Evolutionary conservation across 2,797 vertebrate species (phyloP), one percentile per base, ranked within the genome.

Genomic region (Cossypha dichroa): DNA sequence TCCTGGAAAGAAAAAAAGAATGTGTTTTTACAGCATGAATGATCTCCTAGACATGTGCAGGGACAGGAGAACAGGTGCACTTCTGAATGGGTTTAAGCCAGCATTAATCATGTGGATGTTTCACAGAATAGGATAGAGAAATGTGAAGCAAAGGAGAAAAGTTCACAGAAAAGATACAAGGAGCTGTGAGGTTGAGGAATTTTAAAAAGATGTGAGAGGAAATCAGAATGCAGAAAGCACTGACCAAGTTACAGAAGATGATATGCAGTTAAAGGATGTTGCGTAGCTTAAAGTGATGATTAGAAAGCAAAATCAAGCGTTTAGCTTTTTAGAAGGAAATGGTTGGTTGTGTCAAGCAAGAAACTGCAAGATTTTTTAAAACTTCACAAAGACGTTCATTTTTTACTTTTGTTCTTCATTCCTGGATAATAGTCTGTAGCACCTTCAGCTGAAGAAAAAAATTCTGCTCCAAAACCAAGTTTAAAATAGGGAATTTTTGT

Each of bases 81-180:
- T 90, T 90, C 63, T 88, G 88, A 91, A 90, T 83, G 79, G 76
- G n/a, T 88, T 79, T 79, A 66, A 85, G 28, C 36, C 72, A 85
- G 41, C 82, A 77, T 96, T 93, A 94, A 95, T 90, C 80, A 92
- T 83, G 55, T 80, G 79, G 88, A 46, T 76, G 73, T 80, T 94
- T 74, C 79, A 88, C 60, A 90, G 83, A 92, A 90, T n/a, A 38
- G 72, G 59, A 62, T 19, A 69, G 85, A 79, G 72, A 68, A 92
- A 94, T 69, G 76, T 66, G 55, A 93, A 83, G 75, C 64, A 62
- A 73, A 90, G 75, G 68, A 94, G 76, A 76, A 80, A 85, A 88
- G 76, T 82, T 85, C 82, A 83, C 36, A 58, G 72, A 80, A 88
- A 63, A 95, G 22, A 85, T 76, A 58, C 14, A 4, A 54, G 84